A percentile compares a stretch with the other conserved stretches of the same genome.
Evolutionary conservation across 2,888 invertebrate genomes (phyloP).

Genomic region (Lypha dubia): DNA sequence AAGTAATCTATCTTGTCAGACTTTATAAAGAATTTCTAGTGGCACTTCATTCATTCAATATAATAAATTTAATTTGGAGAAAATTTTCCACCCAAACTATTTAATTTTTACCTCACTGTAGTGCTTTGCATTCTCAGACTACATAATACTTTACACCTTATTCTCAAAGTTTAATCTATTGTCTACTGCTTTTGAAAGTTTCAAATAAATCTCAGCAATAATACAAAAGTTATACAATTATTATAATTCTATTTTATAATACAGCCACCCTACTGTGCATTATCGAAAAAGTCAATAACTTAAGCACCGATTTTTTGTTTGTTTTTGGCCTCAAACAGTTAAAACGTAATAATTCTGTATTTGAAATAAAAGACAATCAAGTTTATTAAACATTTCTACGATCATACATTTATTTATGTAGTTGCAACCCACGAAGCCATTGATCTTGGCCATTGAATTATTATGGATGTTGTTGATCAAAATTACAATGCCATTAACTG

Average conservation of each 20-base stretch:
- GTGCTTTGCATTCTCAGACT: too few species aligned
- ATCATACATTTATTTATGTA: not conserved
- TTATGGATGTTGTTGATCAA: conserved; percentile 9
- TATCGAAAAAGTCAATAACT: not conserved
- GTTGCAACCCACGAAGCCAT: conserved; percentile 46
- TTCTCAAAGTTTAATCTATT: too few species aligned
- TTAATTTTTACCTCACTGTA: too few species aligned
- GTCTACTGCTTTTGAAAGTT: too few species aligned
- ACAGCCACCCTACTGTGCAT: not conserved
- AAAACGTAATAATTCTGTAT: not conserved
- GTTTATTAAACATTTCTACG: conserved; percentile 1
- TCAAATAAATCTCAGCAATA: too few species aligned
- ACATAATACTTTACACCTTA: too few species aligned
- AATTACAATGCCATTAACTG: not conserved
- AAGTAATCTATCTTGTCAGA: too few species aligned
- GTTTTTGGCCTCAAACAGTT: not conserved
- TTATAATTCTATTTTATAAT: not conserved
- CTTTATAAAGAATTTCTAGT: too few species aligned
- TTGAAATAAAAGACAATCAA: not conserved
- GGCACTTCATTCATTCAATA: too few species aligned
- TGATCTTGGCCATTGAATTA: conserved; percentile 66
- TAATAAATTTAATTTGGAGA: too few species aligned
- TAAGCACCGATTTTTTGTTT: not conserved
- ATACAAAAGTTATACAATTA: not conserved
- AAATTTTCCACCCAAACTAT: too few species aligned